Base-by-base conservation (phyloP, 2,888 invertebrate species). In the Melieria crassipennis region DNA sequence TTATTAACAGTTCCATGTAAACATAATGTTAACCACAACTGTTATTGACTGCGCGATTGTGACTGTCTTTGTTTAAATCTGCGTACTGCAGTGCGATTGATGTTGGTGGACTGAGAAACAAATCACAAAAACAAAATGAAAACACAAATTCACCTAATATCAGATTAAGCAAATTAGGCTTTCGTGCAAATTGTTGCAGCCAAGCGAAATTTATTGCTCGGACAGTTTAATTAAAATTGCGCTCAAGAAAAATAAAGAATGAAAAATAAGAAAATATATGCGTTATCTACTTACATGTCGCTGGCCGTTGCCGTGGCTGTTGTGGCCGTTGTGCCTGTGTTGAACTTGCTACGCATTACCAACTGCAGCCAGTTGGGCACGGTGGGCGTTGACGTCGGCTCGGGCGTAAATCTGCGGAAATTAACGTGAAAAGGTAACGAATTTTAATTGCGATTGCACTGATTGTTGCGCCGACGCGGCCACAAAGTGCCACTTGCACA, bases 341-440 rank as follows among this genome's bases (percentile, higher is more conserved):
- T 79, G 77, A 83, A 83, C 83, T 86, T 87, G 77, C 83, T 86
- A 70, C 83, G 83, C 85, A 87, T 86, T 63, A 87, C 87, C 78
- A 87, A 77, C 77, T 87, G 85, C 78, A 87, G 74, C 87, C 87
- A 87, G 78, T 86, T 87, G 71, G 86, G 86, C 30, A 85, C 78
- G 9, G 85, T 80, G 48, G 80, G 78, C 64, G 79, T 76, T 57
- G 84, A 79, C 60, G 80, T 77, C 62, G 83, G 83, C 78, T 86
- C 85, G 60, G 87, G 86, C 60, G 86, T 86, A 74, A 79, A 86
- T 79, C 87, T 87, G 69, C 16, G 16, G 43, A 60, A n/a, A 61
- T 30, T 52, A 4, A n/a, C 7, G 11, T 52, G 7, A 11, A 30
- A 30, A 43, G 43, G 3, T 43, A 13, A 6, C n/a, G 13, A 50